Evolutionary conservation across 1,140 invertebrate genomes (phyloP), one percentile per base, ranked within the genome.

Genomic region (Samia ricini): DNA sequence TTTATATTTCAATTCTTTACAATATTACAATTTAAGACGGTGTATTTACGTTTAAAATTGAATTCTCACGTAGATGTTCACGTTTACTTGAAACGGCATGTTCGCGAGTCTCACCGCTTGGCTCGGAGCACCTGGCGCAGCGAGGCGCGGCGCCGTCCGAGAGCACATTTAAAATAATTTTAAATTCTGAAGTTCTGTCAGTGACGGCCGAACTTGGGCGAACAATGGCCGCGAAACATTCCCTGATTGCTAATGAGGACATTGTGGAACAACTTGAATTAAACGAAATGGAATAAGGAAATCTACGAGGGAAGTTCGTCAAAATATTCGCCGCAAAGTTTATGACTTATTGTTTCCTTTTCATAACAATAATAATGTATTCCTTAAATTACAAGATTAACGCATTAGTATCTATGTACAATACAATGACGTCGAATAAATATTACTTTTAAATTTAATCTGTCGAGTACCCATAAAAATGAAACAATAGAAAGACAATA

Each of bases 191-290:
- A 84, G 74, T 76, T 72, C 76, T 83, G 77, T 52, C 66, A 68
- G 68, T 76, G 80, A 81, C 80, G 76, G 71, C 71, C 77, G 66
- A 83, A 83, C 77, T 82, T 79, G 61, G 49, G 64, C 72, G 71
- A 82, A 84, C 80, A 83, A 84, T 83, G 79, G 63, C 69, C 75
- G 71, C 76, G 73, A 78, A 81, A 81, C 81, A 80, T 81, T 84
- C 75, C 62, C 72, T 75, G 79, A 87, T 87, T 85, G 81, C 76
- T 87, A 87, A 85, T 84, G 84, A 87, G 83, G 68, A 82, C 76
- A 81, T 79, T 81, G 75, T 82, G 76, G 72, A 72, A 80, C 72
- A 76, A 83, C 75, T 79, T 75, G 71, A 74, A 80, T 76, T 80
- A 74, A 79, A 72, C 76, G 71, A 75, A 77, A 81, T 69, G 75